phyloP scores from a whole-genome alignment of 2,797 vertebrate species.

The Nyctibius grandis region DNA sequence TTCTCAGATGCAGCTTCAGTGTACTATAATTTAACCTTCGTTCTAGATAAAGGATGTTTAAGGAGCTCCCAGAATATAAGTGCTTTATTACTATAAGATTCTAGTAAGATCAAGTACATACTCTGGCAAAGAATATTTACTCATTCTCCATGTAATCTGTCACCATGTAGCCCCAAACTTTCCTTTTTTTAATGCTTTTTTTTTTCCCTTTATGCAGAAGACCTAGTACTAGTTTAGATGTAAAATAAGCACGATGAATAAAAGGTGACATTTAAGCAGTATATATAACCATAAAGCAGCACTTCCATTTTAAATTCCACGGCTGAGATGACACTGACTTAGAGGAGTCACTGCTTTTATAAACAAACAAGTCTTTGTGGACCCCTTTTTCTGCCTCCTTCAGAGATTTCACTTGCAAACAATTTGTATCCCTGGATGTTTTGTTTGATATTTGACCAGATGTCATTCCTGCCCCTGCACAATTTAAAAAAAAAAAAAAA shows the following conservation, averaged over 20 bases:
- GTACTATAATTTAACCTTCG: slow-evolving; percentile 26
- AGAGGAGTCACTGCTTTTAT: neutral
- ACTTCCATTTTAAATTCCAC: neutral
- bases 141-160: neutral
- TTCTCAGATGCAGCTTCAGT: neutral
- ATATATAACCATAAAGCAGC: neutral
- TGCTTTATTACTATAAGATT: slow-evolving; percentile 26
- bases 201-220: neutral
- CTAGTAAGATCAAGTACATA: neutral
- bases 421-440: neutral
- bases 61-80: neutral
- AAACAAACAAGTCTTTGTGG: neutral
- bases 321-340: neutral
- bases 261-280: neutral
- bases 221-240: neutral
- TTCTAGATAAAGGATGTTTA: slow-evolving; percentile 13
- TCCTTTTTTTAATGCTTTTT: neutral
- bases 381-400: neutral
- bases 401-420: neutral
- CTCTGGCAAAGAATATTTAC: neutral
- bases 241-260: neutral
- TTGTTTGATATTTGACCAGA: neutral
- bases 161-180: neutral
- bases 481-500: neutral
- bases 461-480: neutral